A percentile compares a stretch with the other conserved stretches of the same genome.
Evolutionary conservation across 2,888 invertebrate genomes (phyloP).

Genomic region (Epinotia demarniana): DNA sequence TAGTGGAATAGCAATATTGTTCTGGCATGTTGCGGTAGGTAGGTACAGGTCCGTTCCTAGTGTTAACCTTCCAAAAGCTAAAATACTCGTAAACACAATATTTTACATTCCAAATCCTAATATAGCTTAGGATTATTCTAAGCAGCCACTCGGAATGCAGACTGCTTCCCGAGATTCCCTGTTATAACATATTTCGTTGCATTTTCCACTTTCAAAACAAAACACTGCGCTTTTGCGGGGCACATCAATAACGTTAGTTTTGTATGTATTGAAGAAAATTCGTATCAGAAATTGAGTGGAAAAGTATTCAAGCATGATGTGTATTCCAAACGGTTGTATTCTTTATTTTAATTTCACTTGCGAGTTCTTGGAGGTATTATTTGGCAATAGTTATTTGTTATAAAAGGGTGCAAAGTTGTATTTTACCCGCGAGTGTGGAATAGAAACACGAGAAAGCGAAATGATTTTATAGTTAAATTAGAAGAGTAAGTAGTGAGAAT

Average conservation of each 20-base stretch:
- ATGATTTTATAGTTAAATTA: too few species aligned
- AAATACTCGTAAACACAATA: not conserved
- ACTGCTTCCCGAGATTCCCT: not conserved
- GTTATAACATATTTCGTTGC: conserved; percentile 1
- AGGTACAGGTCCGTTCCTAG: too few species aligned
- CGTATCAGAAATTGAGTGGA: not conserved
- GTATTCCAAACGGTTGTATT: not conserved
- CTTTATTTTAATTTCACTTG: not conserved
- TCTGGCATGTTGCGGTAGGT: too few species aligned
- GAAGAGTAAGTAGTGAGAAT: too few species aligned
- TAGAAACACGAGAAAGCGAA: too few species aligned
- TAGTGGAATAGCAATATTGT: too few species aligned
- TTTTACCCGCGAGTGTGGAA: too few species aligned
- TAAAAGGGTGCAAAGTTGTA: too few species aligned
- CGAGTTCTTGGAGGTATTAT: not conserved
- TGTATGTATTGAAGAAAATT: not conserved
- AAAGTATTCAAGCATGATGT: conserved; percentile 6
- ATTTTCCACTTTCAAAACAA: conserved; percentile 17
- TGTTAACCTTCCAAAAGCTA: too few species aligned
- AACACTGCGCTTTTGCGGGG: not conserved
- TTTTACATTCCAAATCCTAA: not conserved
- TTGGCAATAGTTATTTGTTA: not conserved
- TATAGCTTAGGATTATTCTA: not conserved
- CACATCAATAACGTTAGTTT: not conserved
- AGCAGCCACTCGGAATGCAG: not conserved